These are phyloP conservation scores for Zeugodacus cucurbitae DNA, from an alignment of 1,140 invertebrate genomes.

Conservation along the genomic window DNA sequence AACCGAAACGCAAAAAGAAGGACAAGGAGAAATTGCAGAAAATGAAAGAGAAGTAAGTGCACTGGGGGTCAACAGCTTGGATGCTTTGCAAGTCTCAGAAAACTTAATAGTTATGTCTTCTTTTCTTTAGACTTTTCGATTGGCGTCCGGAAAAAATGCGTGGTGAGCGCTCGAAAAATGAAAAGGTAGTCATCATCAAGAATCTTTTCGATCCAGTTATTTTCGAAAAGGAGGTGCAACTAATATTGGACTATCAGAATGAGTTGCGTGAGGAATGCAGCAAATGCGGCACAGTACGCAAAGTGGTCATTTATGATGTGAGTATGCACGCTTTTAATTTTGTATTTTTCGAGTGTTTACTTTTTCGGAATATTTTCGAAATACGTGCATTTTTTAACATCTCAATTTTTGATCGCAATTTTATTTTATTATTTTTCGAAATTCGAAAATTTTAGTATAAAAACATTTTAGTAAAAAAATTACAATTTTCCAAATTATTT, in stretches of 20 bases:
- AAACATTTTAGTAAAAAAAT: too few relatives aligned
- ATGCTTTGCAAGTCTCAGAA: too few relatives aligned
- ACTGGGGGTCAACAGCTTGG: not conserved
- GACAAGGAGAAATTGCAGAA: constrained; percentile 92
- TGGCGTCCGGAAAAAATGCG: constrained; percentile 94
- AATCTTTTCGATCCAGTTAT: constrained; percentile 92
- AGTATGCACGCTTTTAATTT: constrained; percentile 64
- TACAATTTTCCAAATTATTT: too few relatives aligned
- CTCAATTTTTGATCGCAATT: too few relatives aligned
- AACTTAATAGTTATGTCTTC: not conserved
- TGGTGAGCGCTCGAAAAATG: constrained; percentile 86
- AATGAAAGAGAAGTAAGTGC: constrained; percentile 88
- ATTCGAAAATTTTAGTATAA: too few relatives aligned
- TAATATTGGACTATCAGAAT: constrained; percentile 92
- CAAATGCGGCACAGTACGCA: constrained; percentile 93
- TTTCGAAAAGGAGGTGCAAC: constrained; percentile 88
- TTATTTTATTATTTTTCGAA: too few relatives aligned
- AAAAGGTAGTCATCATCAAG: constrained; percentile 92
- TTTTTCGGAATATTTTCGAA: too few relatives aligned
- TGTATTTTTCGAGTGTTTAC: too few relatives aligned
- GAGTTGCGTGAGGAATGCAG: constrained; percentile 89
- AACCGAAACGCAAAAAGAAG: constrained; percentile 92
- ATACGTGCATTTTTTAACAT: too few relatives aligned
- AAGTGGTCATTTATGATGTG: constrained; percentile 93
- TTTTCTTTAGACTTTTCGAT: constrained; percentile 81